Conservation (phyloP, 2,888 invertebrate species). For the Hyalella azteca region DNA sequence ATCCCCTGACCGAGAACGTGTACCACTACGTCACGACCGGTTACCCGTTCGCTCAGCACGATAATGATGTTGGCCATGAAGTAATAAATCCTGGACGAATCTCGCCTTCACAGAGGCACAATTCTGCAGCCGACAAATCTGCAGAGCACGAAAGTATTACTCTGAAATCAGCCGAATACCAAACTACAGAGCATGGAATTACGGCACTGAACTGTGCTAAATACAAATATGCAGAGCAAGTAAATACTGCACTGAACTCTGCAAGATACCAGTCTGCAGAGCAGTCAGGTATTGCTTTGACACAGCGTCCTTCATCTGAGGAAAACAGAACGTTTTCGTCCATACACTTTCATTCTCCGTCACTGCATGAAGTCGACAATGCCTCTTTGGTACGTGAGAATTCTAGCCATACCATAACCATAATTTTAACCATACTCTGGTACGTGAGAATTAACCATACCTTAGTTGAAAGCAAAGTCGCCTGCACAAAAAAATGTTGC, state of each 20-base stretch:
- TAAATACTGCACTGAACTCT: not conserved
- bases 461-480: too few species aligned
- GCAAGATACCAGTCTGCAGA: not conserved
- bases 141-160: too few species aligned
- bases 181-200: too few species aligned
- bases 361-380: constrained; percentile 38
- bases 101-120: not conserved
- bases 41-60: not conserved
- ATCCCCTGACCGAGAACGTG: not conserved
- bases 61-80: not conserved
- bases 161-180: too few species aligned
- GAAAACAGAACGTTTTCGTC: constrained; percentile 30
- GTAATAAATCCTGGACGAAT: not conserved
- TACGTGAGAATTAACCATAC: too few species aligned
- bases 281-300: not conserved
- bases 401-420: too few species aligned
- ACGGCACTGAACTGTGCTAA: too few species aligned
- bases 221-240: too few species aligned
- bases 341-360: constrained; percentile 18
- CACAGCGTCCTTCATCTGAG: not conserved
- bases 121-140: too few species aligned
- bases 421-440: too few species aligned
- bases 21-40: constrained; percentile 35
- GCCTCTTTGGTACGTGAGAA: constrained; percentile 35
- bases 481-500: too few species aligned